Percentiles rank a stretch among this genome's conserved stretches.
Conservation (phyloP, 2,888 invertebrate species). For the Sphaerophoria taeniata region DNA sequence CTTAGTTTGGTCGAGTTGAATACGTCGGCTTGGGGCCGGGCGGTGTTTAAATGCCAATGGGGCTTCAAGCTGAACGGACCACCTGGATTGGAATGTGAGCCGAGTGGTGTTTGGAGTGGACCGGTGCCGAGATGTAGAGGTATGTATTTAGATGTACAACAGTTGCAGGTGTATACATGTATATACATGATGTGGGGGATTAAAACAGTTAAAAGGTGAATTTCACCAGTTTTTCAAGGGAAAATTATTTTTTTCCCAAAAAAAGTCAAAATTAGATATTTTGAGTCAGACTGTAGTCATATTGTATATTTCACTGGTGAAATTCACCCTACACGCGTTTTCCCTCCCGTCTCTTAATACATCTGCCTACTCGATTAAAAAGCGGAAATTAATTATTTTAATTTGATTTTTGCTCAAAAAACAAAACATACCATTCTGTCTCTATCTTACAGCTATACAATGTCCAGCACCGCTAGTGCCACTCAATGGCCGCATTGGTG, state of each 20-base stretch:
- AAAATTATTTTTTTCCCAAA: background rate
- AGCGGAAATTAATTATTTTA: conserved; percentile 21
- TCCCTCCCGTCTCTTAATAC: background rate
- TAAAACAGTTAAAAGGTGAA: conserved; percentile 9
- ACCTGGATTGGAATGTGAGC: conserved; percentile 91
- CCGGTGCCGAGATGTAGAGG: conserved; percentile 90
- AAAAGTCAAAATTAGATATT: background rate
- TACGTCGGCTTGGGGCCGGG: conserved; percentile 91
- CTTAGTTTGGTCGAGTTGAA: conserved; percentile 91
- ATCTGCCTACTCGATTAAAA: background rate
- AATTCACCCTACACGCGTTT: conserved; percentile 3
- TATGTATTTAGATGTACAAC: conserved; percentile 82
- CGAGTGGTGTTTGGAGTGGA: conserved; percentile 91
- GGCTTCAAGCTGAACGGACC: conserved; percentile 91
- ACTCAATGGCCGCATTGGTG: conserved; percentile 86
- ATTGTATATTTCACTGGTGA: conserved; percentile 14
- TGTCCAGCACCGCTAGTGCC: conserved; percentile 91
- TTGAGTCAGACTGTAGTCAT: too few species aligned
- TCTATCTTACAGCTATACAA: conserved; percentile 87
- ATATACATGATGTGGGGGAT: background rate
- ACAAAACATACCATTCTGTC: conserved; percentile 33
- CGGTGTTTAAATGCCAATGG: conserved; percentile 92
- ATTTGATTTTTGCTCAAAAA: conserved; percentile 61
- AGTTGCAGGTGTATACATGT: background rate
- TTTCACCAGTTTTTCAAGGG: conserved; percentile 17